Percentiles rank a stretch among this genome's conserved stretches.
phyloP scores from a whole-genome alignment of 35 echinoderm and acorn worm genomes.

The Lytechinus variegatus region DNA sequence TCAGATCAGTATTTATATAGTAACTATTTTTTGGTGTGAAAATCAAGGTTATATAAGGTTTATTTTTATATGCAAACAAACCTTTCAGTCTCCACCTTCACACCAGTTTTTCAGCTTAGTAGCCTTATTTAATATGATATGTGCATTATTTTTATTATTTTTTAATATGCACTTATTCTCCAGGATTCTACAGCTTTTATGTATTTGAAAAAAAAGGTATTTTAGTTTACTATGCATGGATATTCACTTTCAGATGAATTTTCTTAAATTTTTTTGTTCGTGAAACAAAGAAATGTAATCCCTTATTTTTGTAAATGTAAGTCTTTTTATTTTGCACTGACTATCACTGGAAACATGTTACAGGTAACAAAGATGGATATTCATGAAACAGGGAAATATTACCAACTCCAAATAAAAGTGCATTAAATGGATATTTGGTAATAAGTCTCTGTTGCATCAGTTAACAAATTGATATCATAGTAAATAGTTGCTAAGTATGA shows the following conservation, averaged over 20 bases:
- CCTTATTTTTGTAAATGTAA: not conserved
- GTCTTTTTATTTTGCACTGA: not conserved
- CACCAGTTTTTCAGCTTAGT: not conserved
- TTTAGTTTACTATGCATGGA: too few relatives aligned
- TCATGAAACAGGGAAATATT: not conserved
- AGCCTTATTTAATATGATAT: not conserved
- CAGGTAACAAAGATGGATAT: not conserved
- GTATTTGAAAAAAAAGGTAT: too few relatives aligned
- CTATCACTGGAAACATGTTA: conserved; percentile 48
- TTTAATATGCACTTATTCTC: too few relatives aligned
- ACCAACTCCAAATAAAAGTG: not conserved
- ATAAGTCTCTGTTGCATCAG: not conserved
- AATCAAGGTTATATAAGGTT: not conserved
- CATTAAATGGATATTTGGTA: not conserved
- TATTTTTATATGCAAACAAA: not conserved
- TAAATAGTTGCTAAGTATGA: too few relatives aligned
- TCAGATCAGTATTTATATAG: not conserved
- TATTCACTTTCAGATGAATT: too few relatives aligned
- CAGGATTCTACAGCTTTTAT: too few relatives aligned
- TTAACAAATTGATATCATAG: not conserved
- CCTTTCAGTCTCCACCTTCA: not conserved
- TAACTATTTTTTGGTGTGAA: not conserved
- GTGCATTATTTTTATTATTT: too few relatives aligned
- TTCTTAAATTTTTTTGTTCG: too few relatives aligned
- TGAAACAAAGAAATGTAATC: not conserved